Evolutionary conservation across 1,140 invertebrate genomes (phyloP), one percentile per base, ranked within the genome.

Genomic region (Neodiprion virginianus): DNA sequence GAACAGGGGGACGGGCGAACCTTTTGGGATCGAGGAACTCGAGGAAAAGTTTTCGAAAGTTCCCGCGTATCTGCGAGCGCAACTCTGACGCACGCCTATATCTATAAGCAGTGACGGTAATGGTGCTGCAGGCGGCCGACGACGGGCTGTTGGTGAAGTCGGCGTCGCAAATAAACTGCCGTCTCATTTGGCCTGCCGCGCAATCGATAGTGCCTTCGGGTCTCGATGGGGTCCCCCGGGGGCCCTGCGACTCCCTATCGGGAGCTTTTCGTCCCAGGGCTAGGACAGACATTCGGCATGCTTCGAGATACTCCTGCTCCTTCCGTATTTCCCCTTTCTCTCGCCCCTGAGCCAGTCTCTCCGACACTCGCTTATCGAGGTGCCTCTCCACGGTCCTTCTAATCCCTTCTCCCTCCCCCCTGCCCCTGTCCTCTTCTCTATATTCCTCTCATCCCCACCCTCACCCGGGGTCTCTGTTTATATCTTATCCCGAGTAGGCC

Each of bases 361-460:
- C 67, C 21, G 14, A 12, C 67, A 69, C 23, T 17, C 21, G 67
- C 11, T 47, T 23, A 47, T 69, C 67, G 23, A 21, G 67, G 21
- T 69, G 67, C 12, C 17, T 71, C 66, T 40, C 72, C 71, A 47
- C 79, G 72, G 80, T 82, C 80, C 80, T 83, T 79, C 81, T 79
- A 76, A 40, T 40, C 28, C 28, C 53, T 61, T 8, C 8, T 8
- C 5, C 28, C n/a, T 53, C n/a, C 53, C 4, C 53, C 8, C 11
- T 8, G 5, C 53, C 4, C 53, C 8, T 61, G 3, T 61, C 61
- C 48, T n/a, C 53, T 61, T 17, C 53, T 61, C 53, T 61, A 50
- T 47, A 69, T 76, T 61, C 67, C 78, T 81, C 74, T 65, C 69
- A 69, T 74, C 73, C 72, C 75, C 28, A 40, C 28, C n/a, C 53